Percentiles rank a stretch among this genome's conserved stretches.
These are phyloP conservation scores for Sylvia atricapilla DNA, from an alignment of 2,113 vertebrate species.

Conservation along the genomic window DNA sequence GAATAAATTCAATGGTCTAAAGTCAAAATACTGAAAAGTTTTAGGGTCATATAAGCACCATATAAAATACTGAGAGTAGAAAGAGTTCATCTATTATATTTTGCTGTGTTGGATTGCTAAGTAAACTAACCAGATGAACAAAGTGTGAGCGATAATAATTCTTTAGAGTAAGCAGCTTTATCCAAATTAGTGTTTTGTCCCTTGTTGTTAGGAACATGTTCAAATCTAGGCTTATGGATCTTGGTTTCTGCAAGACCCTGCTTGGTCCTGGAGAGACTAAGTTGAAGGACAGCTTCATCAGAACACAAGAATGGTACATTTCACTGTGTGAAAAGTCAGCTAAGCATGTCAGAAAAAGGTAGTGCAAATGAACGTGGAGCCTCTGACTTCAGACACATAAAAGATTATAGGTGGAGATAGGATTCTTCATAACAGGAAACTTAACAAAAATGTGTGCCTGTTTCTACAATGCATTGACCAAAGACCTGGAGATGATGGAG, in stretches of 20 bases:
- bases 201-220: not conserved
- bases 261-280: not conserved
- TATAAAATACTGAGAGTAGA: not conserved
- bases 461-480: not conserved
- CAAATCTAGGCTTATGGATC: not conserved
- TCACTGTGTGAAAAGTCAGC: not conserved
- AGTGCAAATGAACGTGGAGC: not conserved
- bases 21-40: not conserved
- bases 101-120: not conserved
- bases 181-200: not conserved
- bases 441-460: not conserved
- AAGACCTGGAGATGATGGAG: not conserved
- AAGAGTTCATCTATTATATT: not conserved
- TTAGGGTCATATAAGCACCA: not conserved
- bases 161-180: not conserved
- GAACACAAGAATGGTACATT: not conserved
- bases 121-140: not conserved
- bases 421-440: not conserved
- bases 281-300: not conserved
- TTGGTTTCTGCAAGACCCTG: not conserved
- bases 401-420: not conserved
- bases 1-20: not conserved
- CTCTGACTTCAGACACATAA: not conserved
- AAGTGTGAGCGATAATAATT: not conserved
- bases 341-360: not conserved